A percentile compares a stretch with the other conserved stretches of the same genome.
Evolutionary conservation across 1,140 invertebrate species (phyloP).

Genomic region (Nephila pilipes): DNA sequence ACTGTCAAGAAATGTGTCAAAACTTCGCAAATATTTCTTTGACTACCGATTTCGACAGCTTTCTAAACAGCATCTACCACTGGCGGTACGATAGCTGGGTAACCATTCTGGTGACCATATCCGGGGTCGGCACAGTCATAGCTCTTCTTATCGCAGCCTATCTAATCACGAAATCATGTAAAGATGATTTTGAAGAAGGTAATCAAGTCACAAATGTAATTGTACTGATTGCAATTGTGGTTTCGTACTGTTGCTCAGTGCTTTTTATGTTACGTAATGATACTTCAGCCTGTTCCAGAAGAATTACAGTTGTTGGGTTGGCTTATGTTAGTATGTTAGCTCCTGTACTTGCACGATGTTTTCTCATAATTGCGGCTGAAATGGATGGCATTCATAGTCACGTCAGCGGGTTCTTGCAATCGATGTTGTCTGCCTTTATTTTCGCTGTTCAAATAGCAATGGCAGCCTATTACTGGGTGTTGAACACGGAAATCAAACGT

Average conservation of each 20-base stretch:
- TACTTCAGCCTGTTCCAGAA: slow-evolving; percentile 81
- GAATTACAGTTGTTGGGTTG: slow-evolving; percentile 83
- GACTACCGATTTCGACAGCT: slow-evolving; percentile 73
- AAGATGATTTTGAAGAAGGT: slow-evolving; percentile 83
- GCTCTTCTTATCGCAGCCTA: slow-evolving; percentile 82
- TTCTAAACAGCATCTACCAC: slow-evolving; percentile 75
- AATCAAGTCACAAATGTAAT: slow-evolving; percentile 83
- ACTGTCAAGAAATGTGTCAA: slow-evolving; percentile 40
- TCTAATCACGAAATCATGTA: slow-evolving; percentile 83
- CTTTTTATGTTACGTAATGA: slow-evolving; percentile 83
- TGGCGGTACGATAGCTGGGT: slow-evolving; percentile 82
- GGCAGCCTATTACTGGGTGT: slow-evolving; percentile 65
- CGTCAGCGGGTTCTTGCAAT: slow-evolving; percentile 85
- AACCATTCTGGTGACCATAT: slow-evolving; percentile 82
- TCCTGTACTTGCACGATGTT: slow-evolving; percentile 83
- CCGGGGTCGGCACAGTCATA: slow-evolving; percentile 81
- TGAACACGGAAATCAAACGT: not conserved
- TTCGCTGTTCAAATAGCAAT: slow-evolving; percentile 83
- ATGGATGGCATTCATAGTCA: slow-evolving; percentile 84
- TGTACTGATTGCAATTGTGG: slow-evolving; percentile 82
- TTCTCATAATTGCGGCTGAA: slow-evolving; percentile 84
- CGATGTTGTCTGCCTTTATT: slow-evolving; percentile 83
- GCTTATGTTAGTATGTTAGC: slow-evolving; percentile 84
- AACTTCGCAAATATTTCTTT: slow-evolving; percentile 43
- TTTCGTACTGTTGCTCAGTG: slow-evolving; percentile 83